Conservation (phyloP, 1,140 invertebrate species). For the Apolygus lucorum region DNA sequence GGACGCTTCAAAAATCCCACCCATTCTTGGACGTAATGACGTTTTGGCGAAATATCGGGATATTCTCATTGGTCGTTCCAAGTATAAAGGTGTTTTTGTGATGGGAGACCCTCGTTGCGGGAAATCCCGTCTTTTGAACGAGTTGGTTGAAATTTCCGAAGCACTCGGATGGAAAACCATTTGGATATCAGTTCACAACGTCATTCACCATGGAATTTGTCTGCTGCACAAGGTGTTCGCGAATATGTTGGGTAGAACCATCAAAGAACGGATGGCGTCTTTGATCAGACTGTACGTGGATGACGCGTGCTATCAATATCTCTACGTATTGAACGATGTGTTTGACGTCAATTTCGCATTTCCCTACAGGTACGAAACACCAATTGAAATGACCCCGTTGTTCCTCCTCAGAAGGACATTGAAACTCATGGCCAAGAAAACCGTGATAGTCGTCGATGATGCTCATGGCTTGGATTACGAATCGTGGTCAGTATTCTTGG, state of each 20-base stretch:
- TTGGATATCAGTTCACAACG: conserved; percentile 39
- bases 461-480: conserved; percentile 45
- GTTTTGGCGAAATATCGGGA: conserved; percentile 16
- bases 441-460: conserved; percentile 46
- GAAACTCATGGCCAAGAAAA: conserved; percentile 38
- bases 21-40: conserved; percentile 21
- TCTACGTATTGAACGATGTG: conserved; percentile 18
- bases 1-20: conserved; percentile 22
- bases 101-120: conserved; percentile 48
- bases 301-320: conserved; percentile 16
- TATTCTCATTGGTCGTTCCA: conserved; percentile 21
- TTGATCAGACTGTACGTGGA: conserved; percentile 20
- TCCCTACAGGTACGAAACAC: conserved; percentile 32
- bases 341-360: conserved; percentile 27
- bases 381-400: conserved; percentile 25
- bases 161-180: conserved; percentile 36
- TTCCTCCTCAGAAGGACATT: conserved; percentile 33
- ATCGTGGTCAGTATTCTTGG: conserved; percentile 43
- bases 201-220: conserved; percentile 35
- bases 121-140: conserved; percentile 49
- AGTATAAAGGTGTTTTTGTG: conserved; percentile 33
- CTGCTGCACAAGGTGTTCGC: conserved; percentile 39
- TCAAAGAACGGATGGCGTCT: conserved; percentile 4
- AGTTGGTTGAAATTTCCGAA: conserved; percentile 40
- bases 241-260: conserved; percentile 14